Percentiles rank a stretch among this genome's conserved stretches.
phyloP scores from a whole-genome alignment of 1,140 invertebrate genomes.

The Neodiprion lecontei region DNA sequence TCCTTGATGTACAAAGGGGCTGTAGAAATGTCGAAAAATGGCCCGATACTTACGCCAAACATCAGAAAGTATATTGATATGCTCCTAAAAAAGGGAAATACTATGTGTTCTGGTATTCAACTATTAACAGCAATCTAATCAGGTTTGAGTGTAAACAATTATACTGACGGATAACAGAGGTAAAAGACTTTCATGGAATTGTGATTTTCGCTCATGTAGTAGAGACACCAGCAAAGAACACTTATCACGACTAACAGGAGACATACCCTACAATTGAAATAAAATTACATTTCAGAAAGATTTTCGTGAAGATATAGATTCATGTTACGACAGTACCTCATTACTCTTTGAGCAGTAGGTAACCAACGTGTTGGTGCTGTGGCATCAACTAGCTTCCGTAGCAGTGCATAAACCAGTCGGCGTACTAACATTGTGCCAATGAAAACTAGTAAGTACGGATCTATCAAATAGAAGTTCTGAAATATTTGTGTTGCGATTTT shows the following conservation, averaged over 20 bases:
- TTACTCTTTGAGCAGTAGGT: slow-evolving; percentile 45
- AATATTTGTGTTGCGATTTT: slow-evolving; percentile 54
- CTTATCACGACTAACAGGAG: slow-evolving; percentile 62
- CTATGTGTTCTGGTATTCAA: background rate
- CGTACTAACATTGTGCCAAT: slow-evolving; percentile 80
- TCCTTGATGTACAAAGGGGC: slow-evolving; percentile 55
- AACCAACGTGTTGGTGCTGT: slow-evolving; percentile 46
- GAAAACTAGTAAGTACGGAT: slow-evolving; percentile 84
- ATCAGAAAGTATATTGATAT: slow-evolving; percentile 84
- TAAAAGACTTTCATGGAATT: slow-evolving; percentile 79
- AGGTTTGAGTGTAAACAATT: slow-evolving; percentile 14
- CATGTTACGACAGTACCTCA: slow-evolving; percentile 42
- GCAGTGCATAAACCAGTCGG: slow-evolving; percentile 76
- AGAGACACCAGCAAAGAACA: slow-evolving; percentile 71
- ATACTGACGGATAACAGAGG: slow-evolving; percentile 89
- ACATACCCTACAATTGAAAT: slow-evolving; percentile 59
- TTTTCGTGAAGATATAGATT: background rate
- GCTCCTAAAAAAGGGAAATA: slow-evolving; percentile 60
- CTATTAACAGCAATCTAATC: too few species aligned
- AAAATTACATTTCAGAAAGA: background rate
- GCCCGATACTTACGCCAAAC: slow-evolving; percentile 77
- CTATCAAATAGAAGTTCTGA: slow-evolving; percentile 95
- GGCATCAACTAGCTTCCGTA: slow-evolving; percentile 57
- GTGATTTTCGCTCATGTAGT: slow-evolving; percentile 75
- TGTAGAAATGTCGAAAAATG: slow-evolving; percentile 72